Conservation (phyloP, 2,797 vertebrate species). For the Pantherophis alleghaniensis region DNA sequence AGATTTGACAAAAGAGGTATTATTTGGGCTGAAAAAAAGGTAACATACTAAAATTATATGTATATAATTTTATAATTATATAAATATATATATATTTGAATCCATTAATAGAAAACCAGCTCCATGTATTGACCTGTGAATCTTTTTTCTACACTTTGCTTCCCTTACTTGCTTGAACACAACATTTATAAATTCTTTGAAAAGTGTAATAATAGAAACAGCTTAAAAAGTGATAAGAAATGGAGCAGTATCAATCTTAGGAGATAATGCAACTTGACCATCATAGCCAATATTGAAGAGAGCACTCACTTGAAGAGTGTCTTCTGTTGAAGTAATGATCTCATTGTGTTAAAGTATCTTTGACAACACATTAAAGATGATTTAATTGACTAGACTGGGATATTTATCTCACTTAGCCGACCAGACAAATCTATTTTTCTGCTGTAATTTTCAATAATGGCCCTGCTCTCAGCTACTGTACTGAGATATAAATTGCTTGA, state of each 20-base stretch:
- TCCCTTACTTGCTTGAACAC: neutral
- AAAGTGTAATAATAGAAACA: neutral
- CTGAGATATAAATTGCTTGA: neutral
- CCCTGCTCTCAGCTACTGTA: neutral
- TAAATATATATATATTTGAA: neutral
- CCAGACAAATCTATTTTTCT: neutral
- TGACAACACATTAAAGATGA: neutral
- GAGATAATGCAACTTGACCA: neutral
- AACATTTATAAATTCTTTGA: neutral
- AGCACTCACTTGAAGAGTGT: neutral
- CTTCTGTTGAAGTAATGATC: neutral
- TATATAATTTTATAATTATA: neutral
- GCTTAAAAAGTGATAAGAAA: neutral
- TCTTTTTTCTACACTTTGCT: neutral
- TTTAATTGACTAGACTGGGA: neutral
- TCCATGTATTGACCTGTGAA: neutral
- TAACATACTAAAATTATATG: slow-evolving; percentile 17
- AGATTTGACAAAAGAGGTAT: slow-evolving; percentile 81
- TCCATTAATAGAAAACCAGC: neutral
- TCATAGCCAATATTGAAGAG: neutral
- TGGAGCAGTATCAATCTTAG: neutral
- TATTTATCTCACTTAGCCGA: neutral
- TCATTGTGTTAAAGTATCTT: neutral
- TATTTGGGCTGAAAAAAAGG: slow-evolving; percentile 77
- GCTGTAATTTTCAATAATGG: neutral